Conservation (phyloP, 2,797 vertebrate species). For the Phataginus tetradactyla region DNA sequence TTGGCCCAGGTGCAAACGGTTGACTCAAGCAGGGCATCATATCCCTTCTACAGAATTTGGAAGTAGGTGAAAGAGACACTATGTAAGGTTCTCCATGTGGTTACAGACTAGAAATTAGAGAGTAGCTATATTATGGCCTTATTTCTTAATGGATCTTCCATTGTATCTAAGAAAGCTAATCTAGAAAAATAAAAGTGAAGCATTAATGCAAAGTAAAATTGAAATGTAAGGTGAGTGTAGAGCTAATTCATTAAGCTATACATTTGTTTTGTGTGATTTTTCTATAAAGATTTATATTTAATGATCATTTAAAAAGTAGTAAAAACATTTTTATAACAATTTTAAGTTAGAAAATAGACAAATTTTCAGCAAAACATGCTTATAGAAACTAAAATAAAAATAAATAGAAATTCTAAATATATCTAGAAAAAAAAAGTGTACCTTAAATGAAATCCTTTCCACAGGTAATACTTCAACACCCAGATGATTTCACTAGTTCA, state of each 20-base stretch:
- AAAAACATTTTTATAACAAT: neutral
- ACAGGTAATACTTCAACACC: neutral
- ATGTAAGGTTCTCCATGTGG: neutral
- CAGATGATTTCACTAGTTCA: neutral
- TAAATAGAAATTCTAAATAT: neutral
- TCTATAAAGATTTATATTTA: neutral
- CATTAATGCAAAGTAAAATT: neutral
- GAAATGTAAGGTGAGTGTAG: neutral
- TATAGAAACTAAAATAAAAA: neutral
- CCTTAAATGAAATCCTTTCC: neutral
- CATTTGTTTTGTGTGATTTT: neutral
- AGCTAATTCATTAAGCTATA: neutral
- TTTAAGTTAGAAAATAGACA: neutral
- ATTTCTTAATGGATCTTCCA: neutral
- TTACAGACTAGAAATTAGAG: neutral
- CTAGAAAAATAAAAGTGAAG: neutral
- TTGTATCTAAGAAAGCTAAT: neutral
- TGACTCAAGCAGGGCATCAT: neutral
- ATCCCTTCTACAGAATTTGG: neutral
- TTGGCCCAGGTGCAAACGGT: neutral
- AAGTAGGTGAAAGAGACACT: neutral
- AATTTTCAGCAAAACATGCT: neutral
- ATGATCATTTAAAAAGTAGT: neutral
- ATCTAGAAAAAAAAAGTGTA: neutral
- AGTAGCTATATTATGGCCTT: neutral